phyloP scores from a whole-genome alignment of 2,888 invertebrate genomes.

The Nematopogon swammerdamellus region DNA sequence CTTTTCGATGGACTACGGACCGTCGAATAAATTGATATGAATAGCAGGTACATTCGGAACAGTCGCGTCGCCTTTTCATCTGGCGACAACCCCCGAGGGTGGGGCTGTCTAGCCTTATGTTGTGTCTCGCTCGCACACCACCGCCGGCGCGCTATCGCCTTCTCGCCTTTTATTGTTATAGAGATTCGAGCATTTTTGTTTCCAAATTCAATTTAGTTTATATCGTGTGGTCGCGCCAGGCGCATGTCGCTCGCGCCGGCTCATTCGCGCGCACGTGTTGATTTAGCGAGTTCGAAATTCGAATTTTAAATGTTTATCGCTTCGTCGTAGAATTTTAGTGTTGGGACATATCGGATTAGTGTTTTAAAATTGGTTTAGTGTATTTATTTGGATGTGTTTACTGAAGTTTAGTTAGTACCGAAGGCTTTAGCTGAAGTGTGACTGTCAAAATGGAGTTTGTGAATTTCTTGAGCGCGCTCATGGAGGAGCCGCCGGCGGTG shows the following conservation, averaged over 20 bases:
- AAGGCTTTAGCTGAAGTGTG: too few species aligned
- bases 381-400: too few species aligned
- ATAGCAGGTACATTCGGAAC: constrained; percentile 39
- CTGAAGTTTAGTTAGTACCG: too few species aligned
- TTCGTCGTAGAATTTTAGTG: too few species aligned
- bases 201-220: constrained; percentile 56
- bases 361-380: too few species aligned
- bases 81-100: constrained; percentile 55
- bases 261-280: constrained; percentile 35
- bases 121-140: constrained; percentile 29
- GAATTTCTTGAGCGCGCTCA: constrained; percentile 38
- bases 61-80: constrained; percentile 28
- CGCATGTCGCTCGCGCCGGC: constrained; percentile 43
- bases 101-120: constrained; percentile 34
- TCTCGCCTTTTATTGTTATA: constrained; percentile 55
- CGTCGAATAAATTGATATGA: background rate
- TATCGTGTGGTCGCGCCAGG: constrained; percentile 50
- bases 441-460: constrained; percentile 36
- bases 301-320: too few species aligned
- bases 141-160: constrained; percentile 33
- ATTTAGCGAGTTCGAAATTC: background rate
- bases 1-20: background rate
- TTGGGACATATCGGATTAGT: too few species aligned
- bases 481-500: constrained; percentile 34
- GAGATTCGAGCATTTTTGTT: constrained; percentile 54